phyloP scores from a whole-genome alignment of 2,797 vertebrate genomes.

The Valencia hispanica region DNA sequence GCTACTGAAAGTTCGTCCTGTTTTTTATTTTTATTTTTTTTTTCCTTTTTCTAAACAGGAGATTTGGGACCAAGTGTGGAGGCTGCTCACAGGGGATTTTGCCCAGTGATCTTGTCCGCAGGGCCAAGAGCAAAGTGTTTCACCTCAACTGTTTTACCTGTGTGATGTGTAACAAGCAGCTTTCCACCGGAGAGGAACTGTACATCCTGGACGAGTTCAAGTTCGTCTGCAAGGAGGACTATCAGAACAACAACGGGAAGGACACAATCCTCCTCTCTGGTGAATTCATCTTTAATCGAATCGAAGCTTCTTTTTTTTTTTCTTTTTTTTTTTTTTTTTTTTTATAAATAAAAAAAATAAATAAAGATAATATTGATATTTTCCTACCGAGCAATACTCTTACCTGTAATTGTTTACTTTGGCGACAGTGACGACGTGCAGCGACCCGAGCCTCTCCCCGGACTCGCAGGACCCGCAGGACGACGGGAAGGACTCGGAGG shows the following conservation, averaged over 20 bases:
- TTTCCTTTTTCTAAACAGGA: slow-evolving; percentile 75
- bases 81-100: slow-evolving; percentile 97
- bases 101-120: slow-evolving; percentile 95
- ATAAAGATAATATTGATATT: background rate
- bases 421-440: slow-evolving; percentile 90
- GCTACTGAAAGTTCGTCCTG: slow-evolving; percentile 10
- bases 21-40: background rate
- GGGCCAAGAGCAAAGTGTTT: slow-evolving; percentile 97
- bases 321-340: no score
- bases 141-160: slow-evolving; percentile 99
- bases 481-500: slow-evolving; percentile 93
- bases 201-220: slow-evolving; percentile 97
- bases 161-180: slow-evolving; percentile 99
- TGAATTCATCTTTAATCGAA: slow-evolving; percentile 36
- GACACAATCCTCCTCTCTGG: slow-evolving; percentile 92
- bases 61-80: slow-evolving; percentile 97
- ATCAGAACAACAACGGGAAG: slow-evolving; percentile 88
- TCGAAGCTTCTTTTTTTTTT: background rate
- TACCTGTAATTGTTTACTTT: background rate
- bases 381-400: background rate
- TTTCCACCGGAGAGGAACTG: slow-evolving; percentile 98
- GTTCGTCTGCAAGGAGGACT: slow-evolving; percentile 99
- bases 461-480: slow-evolving; percentile 97
- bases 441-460: slow-evolving; percentile 96
- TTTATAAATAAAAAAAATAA: no score